Percentiles rank a stretch among this genome's conserved stretches.
Evolutionary conservation across 2,888 invertebrate species (phyloP).

Genomic region (Thymelicus lineola): DNA sequence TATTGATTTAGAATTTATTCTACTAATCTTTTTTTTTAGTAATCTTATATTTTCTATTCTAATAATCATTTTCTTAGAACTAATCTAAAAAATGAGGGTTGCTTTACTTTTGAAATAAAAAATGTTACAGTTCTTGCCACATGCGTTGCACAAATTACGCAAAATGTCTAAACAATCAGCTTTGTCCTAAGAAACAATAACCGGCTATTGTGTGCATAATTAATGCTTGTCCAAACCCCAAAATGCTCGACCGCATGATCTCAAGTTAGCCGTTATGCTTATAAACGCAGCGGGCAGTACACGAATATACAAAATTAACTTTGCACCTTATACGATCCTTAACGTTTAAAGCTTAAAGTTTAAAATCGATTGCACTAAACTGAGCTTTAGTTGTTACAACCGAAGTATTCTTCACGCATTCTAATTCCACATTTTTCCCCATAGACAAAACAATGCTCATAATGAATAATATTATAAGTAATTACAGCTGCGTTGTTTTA

Average conservation of each 20-base stretch:
- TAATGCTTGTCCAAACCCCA: constrained; percentile 72
- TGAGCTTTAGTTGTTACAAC: constrained; percentile 35
- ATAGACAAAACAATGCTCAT: constrained; percentile 66
- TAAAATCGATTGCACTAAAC: constrained; percentile 18
- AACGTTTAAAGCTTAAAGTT: constrained; percentile 20
- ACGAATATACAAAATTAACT: constrained; percentile 51
- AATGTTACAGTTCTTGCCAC: constrained; percentile 5
- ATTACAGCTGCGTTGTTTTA: constrained; percentile 59
- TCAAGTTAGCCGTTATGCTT: constrained; percentile 70
- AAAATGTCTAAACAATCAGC: constrained; percentile 79
- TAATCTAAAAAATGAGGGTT: not conserved
- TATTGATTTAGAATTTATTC: no score
- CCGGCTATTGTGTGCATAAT: constrained; percentile 78
- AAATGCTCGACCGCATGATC: constrained; percentile 72
- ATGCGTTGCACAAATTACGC: constrained; percentile 72
- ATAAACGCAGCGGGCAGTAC: constrained; percentile 70
- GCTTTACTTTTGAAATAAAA: not conserved
- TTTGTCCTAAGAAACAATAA: constrained; percentile 75
- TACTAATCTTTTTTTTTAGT: no score
- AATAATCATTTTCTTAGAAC: no score
- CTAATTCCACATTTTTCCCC: constrained; percentile 66
- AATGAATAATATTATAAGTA: constrained; percentile 63
- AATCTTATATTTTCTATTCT: no score
- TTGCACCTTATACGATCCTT: constrained; percentile 18
- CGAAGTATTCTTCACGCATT: constrained; percentile 62